Evolutionary conservation across 2,113 vertebrate species (phyloP), one percentile per base, ranked within the genome.

Genomic region (Isurus oxyrinchus): DNA sequence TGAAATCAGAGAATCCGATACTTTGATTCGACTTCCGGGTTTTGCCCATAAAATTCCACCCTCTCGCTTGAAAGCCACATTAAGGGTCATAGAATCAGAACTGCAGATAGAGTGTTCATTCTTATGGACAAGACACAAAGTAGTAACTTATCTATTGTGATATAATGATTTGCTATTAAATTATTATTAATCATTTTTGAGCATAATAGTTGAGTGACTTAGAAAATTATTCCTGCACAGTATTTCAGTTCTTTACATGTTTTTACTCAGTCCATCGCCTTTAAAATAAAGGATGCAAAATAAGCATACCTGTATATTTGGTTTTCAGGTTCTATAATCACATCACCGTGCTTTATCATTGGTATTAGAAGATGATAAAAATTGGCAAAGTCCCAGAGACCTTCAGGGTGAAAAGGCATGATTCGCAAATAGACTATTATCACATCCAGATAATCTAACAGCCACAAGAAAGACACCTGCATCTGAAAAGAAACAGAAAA

Each of bases 201-300:
- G 31, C 72, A 55, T 95, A 95, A 69, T 31, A 11, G 94, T 95
- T 67, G 66, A 95, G 66, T 72, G 49, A 53, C 94, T 95, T 40
- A 35, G 63, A 72, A 72, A 72, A 95, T 95, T 53, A 72, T 53
- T 95, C 3, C 94, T 53, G 94, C n/a, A 25, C 66, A 31, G 31
- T 55, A 53, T 31, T 53, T 95, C 94, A 72, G 94, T 5, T 53
- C 3, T 69, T 53, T 72, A 72, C 5, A 53, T 66, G 6, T 53
- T 14, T 49, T 57, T 90, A 55, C 27, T 90, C 49, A 90, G 55
- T 31, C 53, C 44, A 44, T 53, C 23, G 19, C 55, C 66, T 95
- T 95, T 95, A 16, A 72, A 69, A 95, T 49, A 69, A 95, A 95
- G 31, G 66, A 72, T 31, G 44, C 94, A 72, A 67, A 49, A 55